Conservation (phyloP, 1,140 invertebrate genomes). For the Brachionus paranguensis region DNA sequence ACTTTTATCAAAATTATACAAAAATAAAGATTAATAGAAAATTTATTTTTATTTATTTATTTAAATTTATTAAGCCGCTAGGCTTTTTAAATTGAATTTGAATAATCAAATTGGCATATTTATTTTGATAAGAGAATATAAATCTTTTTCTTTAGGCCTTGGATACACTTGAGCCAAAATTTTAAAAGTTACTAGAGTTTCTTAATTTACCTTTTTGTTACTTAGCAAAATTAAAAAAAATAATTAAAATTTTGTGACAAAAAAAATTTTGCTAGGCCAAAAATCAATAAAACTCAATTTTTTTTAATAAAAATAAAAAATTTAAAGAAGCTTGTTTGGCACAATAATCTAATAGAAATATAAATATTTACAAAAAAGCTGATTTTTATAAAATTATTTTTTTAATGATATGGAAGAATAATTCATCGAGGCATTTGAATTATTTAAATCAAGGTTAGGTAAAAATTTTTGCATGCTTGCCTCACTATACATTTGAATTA, state of each 20-base stretch:
- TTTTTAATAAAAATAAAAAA: not conserved
- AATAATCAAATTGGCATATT: not conserved
- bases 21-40: not conserved
- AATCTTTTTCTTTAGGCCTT: not conserved
- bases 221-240: not conserved
- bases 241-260: not conserved
- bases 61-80: not conserved
- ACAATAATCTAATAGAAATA: not conserved
- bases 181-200: not conserved
- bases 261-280: not conserved
- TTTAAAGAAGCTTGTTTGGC: not conserved
- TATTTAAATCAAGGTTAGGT: not conserved
- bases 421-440: not conserved
- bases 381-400: not conserved
- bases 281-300: not conserved
- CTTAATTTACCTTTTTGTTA: not conserved
- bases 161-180: not conserved
- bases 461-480: not conserved
- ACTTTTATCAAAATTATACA: not conserved
- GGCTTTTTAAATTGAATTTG: not conserved
- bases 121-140: not conserved
- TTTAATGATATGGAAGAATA: not conserved
- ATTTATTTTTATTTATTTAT: not conserved
- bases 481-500: not conserved
- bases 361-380: not conserved